Evolutionary conservation across 2,797 vertebrate species (phyloP).

Genomic region (Tapera naevia): DNA sequence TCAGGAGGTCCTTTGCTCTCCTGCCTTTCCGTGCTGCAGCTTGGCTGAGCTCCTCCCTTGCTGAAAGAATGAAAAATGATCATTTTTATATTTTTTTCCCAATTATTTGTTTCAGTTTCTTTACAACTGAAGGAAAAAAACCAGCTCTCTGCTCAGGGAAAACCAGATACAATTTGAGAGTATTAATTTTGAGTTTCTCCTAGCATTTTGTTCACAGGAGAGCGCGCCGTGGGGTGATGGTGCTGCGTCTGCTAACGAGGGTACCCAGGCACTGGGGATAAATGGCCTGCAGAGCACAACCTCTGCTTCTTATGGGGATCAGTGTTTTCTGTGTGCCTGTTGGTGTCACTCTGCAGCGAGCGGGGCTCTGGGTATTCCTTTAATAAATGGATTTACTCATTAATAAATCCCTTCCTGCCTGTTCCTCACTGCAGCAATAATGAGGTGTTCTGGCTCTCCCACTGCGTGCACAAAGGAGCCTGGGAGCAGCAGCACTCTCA

Average conservation of each 20-base stretch:
- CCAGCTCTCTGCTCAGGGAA: not conserved
- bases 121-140: not conserved
- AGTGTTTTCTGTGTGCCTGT: not conserved
- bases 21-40: not conserved
- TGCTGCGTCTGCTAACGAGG: fast-evolving
- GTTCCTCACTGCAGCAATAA: too few relatives aligned
- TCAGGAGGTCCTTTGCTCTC: not conserved
- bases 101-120: not conserved
- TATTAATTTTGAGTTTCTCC: not conserved
- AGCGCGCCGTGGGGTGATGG: fast-evolving
- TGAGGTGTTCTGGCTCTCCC: not conserved
- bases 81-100: not conserved
- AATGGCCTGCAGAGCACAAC: fast-evolving
- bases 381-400: not conserved
- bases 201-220: fast-evolving
- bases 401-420: too few relatives aligned
- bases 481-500: not conserved
- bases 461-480: not conserved
- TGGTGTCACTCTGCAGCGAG: not conserved
- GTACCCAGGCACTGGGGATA: fast-evolving
- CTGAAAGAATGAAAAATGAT: fast-evolving
- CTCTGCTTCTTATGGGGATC: not conserved
- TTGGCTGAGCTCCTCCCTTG: not conserved
- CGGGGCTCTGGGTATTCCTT: not conserved
- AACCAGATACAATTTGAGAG: not conserved